These are phyloP conservation scores for Zingel zingel DNA, from an alignment of 2,113 vertebrate genomes.

Conservation along the genomic window DNA sequence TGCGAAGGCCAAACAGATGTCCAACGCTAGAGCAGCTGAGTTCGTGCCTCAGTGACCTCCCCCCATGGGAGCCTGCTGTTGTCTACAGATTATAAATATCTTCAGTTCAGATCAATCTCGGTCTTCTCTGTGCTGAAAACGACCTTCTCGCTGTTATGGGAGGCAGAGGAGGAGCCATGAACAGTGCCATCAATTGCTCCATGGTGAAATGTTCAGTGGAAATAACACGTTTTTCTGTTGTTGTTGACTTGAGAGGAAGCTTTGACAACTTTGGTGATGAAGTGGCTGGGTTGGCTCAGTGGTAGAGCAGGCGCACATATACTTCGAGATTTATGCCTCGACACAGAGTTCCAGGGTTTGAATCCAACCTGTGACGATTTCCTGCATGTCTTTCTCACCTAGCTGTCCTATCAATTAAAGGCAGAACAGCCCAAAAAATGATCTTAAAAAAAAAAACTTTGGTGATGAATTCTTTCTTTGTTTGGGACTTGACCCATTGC, in stretches of 20 bases:
- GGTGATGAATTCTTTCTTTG: neutral
- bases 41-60: neutral
- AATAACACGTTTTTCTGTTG: neutral
- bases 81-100: constrained; percentile 60
- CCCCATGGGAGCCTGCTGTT: constrained; percentile 40
- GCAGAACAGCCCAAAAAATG: no score
- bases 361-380: no score
- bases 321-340: no score
- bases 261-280: neutral
- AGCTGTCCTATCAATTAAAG: no score
- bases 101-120: constrained; percentile 34
- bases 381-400: no score
- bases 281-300: no score
- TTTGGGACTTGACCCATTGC: neutral
- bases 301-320: no score
- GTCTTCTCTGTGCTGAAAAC: constrained; percentile 26
- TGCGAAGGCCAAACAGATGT: constrained; percentile 58
- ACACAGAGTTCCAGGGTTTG: no score
- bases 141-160: rapidly evolving
- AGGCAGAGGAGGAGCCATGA: neutral
- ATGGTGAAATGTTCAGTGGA: neutral
- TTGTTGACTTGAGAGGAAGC: neutral
- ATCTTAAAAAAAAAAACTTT: neutral
- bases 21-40: constrained; percentile 54
- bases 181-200: neutral